Evolutionary conservation across 2,797 vertebrate genomes (phyloP).

Genomic region (Phrynocephalus guinanensis): DNA sequence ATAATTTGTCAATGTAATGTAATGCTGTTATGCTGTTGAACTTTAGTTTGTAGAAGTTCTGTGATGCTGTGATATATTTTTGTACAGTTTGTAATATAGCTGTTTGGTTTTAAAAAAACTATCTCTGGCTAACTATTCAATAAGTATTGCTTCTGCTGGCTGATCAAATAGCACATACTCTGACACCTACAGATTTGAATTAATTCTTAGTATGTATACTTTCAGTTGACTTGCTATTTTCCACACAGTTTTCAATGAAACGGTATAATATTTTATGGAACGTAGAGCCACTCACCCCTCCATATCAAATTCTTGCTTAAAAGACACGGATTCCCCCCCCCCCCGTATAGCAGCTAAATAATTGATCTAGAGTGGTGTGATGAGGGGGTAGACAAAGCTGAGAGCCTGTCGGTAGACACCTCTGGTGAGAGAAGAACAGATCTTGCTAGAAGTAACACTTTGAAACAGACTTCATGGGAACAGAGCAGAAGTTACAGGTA

Average conservation of each 20-base stretch:
- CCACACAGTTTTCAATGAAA: not conserved
- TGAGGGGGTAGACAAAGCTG: slow-evolving; percentile 52
- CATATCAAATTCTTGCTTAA: slow-evolving; percentile 55
- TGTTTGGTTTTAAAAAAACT: too few relatives aligned
- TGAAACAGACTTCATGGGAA: slow-evolving; percentile 61
- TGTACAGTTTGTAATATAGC: too few relatives aligned
- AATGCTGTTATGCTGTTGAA: too few relatives aligned
- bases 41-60: too few relatives aligned
- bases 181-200: too few relatives aligned
- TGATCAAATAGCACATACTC: too few relatives aligned
- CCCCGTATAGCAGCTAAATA: slow-evolving; percentile 36
- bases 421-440: slow-evolving; percentile 42
- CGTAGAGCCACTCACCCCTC: not conserved
- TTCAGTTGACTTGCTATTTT: not conserved
- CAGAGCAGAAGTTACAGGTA: slow-evolving; percentile 32
- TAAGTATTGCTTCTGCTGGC: too few relatives aligned
- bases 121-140: too few relatives aligned
- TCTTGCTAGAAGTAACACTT: slow-evolving; percentile 53
- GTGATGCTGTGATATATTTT: too few relatives aligned
- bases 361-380: slow-evolving; percentile 49
- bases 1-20: too few relatives aligned
- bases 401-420: slow-evolving; percentile 35
- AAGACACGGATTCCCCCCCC: slow-evolving; percentile 41
- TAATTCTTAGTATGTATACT: not conserved
- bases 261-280: not conserved